Evolutionary conservation across 2,113 vertebrate genomes (phyloP).

Genomic region (cat (Felis catus)): DNA sequence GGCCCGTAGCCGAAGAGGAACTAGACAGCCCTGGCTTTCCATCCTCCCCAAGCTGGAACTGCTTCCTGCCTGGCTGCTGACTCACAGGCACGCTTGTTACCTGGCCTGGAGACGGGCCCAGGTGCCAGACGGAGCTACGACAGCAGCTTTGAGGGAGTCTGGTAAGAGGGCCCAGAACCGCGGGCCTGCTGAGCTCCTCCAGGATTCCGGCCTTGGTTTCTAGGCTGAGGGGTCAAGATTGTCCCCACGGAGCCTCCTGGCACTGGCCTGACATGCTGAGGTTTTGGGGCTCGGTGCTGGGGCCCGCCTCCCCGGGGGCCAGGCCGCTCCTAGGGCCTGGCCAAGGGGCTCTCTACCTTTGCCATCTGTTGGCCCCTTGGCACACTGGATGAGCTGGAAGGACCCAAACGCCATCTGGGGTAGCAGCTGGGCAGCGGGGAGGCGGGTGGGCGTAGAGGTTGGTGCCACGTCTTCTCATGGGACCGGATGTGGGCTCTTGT

Average conservation of each 20-base stretch:
- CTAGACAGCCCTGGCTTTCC: background rate
- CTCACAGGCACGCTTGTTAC: background rate
- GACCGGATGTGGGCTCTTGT: background rate
- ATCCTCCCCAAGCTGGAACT: background rate
- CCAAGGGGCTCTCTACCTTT: background rate
- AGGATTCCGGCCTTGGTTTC: background rate
- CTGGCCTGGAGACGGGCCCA: background rate
- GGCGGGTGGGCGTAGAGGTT: rapidly evolving
- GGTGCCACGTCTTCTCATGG: rapidly evolving
- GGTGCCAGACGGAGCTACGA: background rate
- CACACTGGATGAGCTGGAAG: background rate
- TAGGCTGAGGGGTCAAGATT: background rate
- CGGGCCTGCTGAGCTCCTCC: background rate
- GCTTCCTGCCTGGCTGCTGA: background rate
- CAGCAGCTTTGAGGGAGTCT: background rate
- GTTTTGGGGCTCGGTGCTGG: background rate
- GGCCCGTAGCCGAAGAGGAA: background rate
- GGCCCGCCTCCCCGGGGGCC: background rate
- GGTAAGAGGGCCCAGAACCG: background rate
- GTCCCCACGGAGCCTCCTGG: rapidly evolving
- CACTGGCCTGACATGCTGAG: background rate
- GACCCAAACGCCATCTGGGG: rapidly evolving
- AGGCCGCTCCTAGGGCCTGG: background rate
- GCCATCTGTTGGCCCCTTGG: background rate
- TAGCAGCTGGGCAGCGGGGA: background rate